phyloP scores from a whole-genome alignment of 2,113 vertebrate genomes.

The Menura novaehollandiae region DNA sequence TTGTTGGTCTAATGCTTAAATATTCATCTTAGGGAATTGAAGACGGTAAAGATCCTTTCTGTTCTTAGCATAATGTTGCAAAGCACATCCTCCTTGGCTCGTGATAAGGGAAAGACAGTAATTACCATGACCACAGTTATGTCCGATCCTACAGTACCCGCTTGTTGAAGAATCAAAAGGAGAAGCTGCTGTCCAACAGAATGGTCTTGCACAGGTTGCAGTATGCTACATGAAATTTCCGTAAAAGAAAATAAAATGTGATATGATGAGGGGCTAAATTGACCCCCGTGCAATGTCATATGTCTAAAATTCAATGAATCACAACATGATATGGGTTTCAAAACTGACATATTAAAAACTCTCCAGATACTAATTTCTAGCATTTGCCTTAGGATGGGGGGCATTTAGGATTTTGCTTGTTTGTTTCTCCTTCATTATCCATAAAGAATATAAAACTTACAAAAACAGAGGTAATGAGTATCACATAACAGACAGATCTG shows the following conservation, averaged over 20 bases:
- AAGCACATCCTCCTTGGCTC: background rate
- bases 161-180: background rate
- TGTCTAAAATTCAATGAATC: background rate
- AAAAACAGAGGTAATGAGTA: background rate
- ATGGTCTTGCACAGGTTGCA: background rate
- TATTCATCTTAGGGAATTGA: background rate
- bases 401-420: background rate
- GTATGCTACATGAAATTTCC: background rate
- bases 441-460: background rate
- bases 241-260: background rate
- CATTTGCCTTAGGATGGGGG: background rate
- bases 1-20: background rate
- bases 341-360: background rate
- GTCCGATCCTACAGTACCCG: background rate
- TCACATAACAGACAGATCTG: background rate
- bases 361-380: background rate
- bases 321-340: background rate
- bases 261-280: background rate
- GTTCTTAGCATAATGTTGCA: background rate
- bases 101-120: background rate
- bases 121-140: background rate
- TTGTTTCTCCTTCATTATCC: background rate
- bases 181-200: background rate
- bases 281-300: rapidly evolving
- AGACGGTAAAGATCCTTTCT: background rate